A percentile compares a stretch with the other conserved stretches of the same genome.
phyloP scores from a whole-genome alignment of 2,113 vertebrate genomes.

The Callaeas wilsoni region DNA sequence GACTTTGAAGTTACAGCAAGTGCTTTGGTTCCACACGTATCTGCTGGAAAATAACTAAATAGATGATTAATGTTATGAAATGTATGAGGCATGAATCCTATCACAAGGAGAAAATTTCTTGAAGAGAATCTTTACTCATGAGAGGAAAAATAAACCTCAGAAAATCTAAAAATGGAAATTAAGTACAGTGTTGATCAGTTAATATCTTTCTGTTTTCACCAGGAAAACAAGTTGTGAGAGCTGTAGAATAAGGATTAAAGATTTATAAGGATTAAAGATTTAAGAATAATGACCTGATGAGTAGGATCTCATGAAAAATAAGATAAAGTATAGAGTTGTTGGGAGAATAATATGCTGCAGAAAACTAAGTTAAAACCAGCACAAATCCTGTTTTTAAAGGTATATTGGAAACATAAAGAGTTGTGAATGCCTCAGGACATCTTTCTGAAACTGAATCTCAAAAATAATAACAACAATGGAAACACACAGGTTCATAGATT shows the following conservation, averaged over 20 bases:
- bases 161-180: not conserved
- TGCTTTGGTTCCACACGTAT: not conserved
- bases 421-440: not conserved
- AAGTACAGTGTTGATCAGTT: not conserved
- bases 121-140: not conserved
- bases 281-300: not conserved
- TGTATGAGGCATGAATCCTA: not conserved
- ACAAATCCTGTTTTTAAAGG: not conserved
- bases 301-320: not conserved
- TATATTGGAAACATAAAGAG: not conserved
- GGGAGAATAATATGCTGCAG: not conserved
- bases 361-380: not conserved
- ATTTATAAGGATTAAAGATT: not conserved
- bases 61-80: not conserved
- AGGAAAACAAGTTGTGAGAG: not conserved
- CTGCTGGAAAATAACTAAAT: not conserved
- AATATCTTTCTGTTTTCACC: not conserved
- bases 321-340: not conserved
- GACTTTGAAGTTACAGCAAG: not conserved
- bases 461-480: not conserved
- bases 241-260: not conserved
- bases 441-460: not conserved
- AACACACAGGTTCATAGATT: fast-evolving
- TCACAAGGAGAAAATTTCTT: not conserved
- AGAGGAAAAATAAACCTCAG: not conserved